These are phyloP conservation scores for Orius insidiosus DNA, from an alignment of 1,140 invertebrate genomes.

Conservation along the genomic window DNA sequence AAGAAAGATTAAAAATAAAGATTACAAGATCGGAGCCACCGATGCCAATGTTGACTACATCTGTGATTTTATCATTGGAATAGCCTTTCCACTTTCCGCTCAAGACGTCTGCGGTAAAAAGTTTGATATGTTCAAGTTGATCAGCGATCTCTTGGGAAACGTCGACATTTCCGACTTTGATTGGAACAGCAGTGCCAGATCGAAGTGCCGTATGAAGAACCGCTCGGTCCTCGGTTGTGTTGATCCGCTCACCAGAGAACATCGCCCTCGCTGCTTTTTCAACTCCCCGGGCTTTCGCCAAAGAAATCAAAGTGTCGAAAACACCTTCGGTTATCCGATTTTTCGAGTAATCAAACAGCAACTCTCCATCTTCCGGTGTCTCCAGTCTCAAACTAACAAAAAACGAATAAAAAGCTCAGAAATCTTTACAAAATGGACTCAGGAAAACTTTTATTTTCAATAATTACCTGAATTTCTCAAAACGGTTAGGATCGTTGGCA, in stretches of 20 bases:
- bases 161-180: constrained; percentile 77
- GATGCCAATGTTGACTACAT: constrained; percentile 99
- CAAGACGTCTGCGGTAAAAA: constrained; percentile 65
- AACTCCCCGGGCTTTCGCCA: constrained; percentile 68
- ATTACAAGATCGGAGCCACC: constrained; percentile 90
- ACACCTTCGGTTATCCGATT: constrained; percentile 74
- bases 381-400: constrained; percentile 46
- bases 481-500: constrained; percentile 51
- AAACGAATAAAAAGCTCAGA: constrained; percentile 12
- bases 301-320: constrained; percentile 15
- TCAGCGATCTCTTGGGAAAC: constrained; percentile 86
- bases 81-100: constrained; percentile 67
- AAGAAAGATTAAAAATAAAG: constrained; percentile 9
- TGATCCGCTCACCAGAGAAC: constrained; percentile 90
- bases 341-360: constrained; percentile 92
- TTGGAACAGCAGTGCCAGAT: constrained; percentile 60
- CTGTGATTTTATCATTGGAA: constrained; percentile 87
- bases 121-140: constrained; percentile 88
- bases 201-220: constrained; percentile 90
- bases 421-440: no score
- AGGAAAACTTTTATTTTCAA: constrained; percentile 7
- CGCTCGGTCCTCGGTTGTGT: constrained; percentile 91
- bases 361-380: constrained; percentile 68
- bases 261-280: constrained; percentile 76
- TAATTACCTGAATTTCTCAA: constrained; percentile 60